Conservation (phyloP, 2,797 vertebrate genomes). For the Podarcis lilfordi region DNA sequence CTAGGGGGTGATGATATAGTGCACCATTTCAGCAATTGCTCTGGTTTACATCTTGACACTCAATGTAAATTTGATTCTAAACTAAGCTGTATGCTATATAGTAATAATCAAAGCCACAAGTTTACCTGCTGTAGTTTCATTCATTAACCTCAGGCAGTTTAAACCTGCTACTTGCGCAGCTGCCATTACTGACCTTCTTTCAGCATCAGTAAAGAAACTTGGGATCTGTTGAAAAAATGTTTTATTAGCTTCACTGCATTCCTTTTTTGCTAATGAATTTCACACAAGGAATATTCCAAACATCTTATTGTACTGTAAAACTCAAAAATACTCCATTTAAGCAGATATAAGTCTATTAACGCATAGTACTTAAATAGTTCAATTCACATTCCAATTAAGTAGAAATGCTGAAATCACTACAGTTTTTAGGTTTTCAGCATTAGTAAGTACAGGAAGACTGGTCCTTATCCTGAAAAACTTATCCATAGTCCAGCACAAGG, state of each 20-base stretch:
- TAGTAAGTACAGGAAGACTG: background rate
- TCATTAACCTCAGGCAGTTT: constrained; percentile 84
- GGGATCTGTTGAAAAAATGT: constrained; percentile 74
- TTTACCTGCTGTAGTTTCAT: constrained; percentile 84
- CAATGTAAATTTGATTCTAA: background rate
- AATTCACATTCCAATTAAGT: background rate
- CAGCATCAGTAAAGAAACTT: constrained; percentile 82
- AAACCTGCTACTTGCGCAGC: constrained; percentile 84
- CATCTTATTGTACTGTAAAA: background rate
- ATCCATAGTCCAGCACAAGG: background rate
- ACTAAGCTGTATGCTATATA: background rate
- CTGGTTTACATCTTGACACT: background rate
- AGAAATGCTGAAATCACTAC: background rate
- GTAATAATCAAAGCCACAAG: background rate
- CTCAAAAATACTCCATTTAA: too few relatives aligned
- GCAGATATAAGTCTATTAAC: too few relatives aligned
- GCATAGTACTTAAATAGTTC: background rate
- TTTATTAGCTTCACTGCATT: background rate
- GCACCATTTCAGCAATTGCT: background rate
- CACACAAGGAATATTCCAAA: background rate
- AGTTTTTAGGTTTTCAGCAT: background rate
- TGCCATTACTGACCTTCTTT: constrained; percentile 83
- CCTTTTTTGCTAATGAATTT: background rate
- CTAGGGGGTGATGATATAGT: background rate
- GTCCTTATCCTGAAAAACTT: background rate